These are phyloP conservation scores for Paratrypauchen microcephalus DNA, from an alignment of 2,797 vertebrate species.

Conservation along the genomic window DNA sequence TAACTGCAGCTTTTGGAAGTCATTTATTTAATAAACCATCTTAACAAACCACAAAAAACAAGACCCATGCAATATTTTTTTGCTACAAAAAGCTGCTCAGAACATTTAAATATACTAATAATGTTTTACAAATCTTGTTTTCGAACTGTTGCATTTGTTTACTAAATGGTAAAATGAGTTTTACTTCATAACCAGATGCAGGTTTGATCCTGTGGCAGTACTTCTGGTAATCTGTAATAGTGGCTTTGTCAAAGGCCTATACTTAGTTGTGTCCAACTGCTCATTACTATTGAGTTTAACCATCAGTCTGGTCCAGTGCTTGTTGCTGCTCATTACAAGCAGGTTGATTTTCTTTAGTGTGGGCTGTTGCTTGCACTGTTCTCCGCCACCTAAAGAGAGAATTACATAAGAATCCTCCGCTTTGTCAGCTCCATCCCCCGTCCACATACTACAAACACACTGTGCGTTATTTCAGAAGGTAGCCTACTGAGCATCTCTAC, in stretches of 20 bases:
- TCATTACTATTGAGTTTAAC: constrained; percentile 60
- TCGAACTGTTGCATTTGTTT: background rate
- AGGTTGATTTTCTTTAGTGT: constrained; percentile 73
- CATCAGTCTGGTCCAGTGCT: constrained; percentile 13
- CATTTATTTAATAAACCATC: constrained; percentile 31
- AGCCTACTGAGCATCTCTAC: constrained; percentile 69
- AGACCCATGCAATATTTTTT: background rate
- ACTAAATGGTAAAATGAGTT: background rate
- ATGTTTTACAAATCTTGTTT: background rate
- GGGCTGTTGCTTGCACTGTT: constrained; percentile 78
- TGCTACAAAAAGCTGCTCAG: background rate
- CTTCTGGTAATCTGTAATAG: background rate
- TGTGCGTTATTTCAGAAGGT: constrained; percentile 58
- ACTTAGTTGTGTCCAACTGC: constrained; percentile 11
- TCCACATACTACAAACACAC: constrained; percentile 66
- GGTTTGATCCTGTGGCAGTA: background rate
- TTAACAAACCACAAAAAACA: background rate
- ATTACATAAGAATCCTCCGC: constrained; percentile 83
- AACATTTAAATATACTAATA: background rate
- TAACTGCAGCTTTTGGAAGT: constrained; percentile 69
- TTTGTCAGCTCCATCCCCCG: constrained; percentile 76
- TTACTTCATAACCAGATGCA: background rate
- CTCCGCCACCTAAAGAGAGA: constrained; percentile 78
- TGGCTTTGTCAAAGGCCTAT: background rate
- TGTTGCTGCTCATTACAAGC: constrained; percentile 73